Evolutionary conservation across 2,888 invertebrate species (phyloP).

Genomic region (Pocota personata): DNA sequence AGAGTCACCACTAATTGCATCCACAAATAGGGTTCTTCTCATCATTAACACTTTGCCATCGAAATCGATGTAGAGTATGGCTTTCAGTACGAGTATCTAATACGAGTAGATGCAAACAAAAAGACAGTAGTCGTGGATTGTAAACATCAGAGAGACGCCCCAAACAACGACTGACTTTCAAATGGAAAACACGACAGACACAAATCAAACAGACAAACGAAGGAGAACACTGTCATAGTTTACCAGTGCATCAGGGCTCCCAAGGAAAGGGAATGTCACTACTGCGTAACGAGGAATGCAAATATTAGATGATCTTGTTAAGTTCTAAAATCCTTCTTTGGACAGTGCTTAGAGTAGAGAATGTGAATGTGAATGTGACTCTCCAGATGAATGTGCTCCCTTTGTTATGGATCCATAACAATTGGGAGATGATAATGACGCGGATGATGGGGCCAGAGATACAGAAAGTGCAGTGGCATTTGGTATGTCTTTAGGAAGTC

Average conservation of each 20-base stretch:
- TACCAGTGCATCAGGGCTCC: background rate
- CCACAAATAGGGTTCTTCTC: conserved; percentile 59
- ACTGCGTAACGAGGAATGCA: conserved; percentile 45
- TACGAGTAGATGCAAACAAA: conserved; percentile 34
- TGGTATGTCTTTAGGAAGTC: conserved; percentile 64
- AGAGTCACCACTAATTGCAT: conserved; percentile 73
- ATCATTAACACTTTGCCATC: conserved; percentile 54
- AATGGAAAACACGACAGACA: conserved; percentile 32
- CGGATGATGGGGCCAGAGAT: conserved; percentile 16
- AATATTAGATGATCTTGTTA: conserved; percentile 68
- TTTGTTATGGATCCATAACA: conserved; percentile 68
- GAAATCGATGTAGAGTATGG: conserved; percentile 5
- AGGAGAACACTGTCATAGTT: background rate
- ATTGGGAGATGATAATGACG: conserved; percentile 58
- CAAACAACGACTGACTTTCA: conserved; percentile 34
- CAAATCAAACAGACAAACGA: background rate
- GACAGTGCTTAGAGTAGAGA: conserved; percentile 22
- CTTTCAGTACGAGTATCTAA: background rate
- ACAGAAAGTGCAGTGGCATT: conserved; percentile 73
- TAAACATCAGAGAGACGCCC: conserved; percentile 62
- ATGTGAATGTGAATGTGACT: conserved; percentile 31
- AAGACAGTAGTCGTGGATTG: conserved; percentile 38
- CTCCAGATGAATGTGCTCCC: conserved; percentile 60
- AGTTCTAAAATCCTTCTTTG: conserved; percentile 44
- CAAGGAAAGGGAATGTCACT: conserved; percentile 34